Conservation (phyloP, 2,797 vertebrate species). For the Botia kubotai region DNA sequence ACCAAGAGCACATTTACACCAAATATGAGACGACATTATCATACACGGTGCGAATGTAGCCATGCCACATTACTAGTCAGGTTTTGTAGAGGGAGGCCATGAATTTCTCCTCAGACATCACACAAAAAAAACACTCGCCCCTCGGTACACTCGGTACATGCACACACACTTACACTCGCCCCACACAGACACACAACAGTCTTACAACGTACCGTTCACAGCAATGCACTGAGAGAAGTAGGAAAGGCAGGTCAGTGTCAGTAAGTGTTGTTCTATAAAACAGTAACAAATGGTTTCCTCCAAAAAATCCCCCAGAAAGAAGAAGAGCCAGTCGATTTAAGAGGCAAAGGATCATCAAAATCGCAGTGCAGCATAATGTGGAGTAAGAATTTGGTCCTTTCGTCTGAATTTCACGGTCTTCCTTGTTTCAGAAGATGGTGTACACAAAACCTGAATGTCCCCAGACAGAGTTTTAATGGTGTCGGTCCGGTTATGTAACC, state of each 20-base stretch:
- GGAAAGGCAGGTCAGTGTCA: conserved; percentile 58
- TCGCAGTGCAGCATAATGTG: conserved; percentile 61
- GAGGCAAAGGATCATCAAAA: conserved; percentile 49
- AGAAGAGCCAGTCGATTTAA: conserved; percentile 49
- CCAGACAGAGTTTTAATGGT: conserved; percentile 62
- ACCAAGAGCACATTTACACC: conserved; percentile 74
- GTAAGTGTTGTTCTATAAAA: conserved; percentile 56
- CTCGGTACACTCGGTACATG: conserved; percentile 28
- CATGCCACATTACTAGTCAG: conserved; percentile 65
- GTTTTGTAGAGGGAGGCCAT: conserved; percentile 55
- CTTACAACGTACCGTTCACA: conserved; percentile 53
- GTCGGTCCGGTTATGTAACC: conserved; percentile 58
- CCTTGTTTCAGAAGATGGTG: conserved; percentile 48
- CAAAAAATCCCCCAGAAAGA: conserved; percentile 48
- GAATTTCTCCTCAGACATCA: conserved; percentile 56
- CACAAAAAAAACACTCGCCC: conserved; percentile 40
- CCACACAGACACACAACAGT: conserved; percentile 46
- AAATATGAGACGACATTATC: conserved; percentile 69
- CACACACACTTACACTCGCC: conserved; percentile 45
- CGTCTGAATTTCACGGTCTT: conserved; percentile 46
- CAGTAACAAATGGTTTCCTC: conserved; percentile 55
- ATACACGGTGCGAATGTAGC: conserved; percentile 63
- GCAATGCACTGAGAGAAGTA: conserved; percentile 60
- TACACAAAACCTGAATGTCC: conserved; percentile 65
- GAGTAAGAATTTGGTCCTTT: conserved; percentile 60